Evolutionary conservation across 1,140 invertebrate genomes (phyloP), one percentile per base, ranked within the genome.

Genomic region (Drosophila mojavensis): DNA sequence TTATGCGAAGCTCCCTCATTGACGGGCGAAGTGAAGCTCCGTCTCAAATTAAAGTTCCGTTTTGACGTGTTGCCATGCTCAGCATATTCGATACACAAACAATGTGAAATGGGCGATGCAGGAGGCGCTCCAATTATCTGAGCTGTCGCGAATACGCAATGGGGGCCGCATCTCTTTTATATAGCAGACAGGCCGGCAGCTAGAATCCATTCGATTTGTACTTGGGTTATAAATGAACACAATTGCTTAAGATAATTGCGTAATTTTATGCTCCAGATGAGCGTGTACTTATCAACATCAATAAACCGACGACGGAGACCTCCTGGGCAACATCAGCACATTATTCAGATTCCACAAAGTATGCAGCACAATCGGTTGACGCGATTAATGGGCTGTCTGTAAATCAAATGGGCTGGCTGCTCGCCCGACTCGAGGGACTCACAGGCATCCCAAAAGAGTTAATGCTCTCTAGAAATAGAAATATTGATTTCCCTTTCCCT

Each of bases 161-260:
- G 28, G 7, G 28, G 15, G 43, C 43, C 24, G 63, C 33, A 62
- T 45, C 10, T 78, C 15, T 5, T 15, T 45, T 30, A 15, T 6
- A 53, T 33, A 11, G 6, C n/a, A 51, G 28, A 41, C 17, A 15
- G 30, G 26, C 58, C 50, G 33, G 64, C 56, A 62, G 45, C 17
- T 30, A 17, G 43, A 15, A 7, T 7, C 47, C 59, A 64, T 30
- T 51, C 28, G 26, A 62, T 39, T 53, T 61, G 58, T 62, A 65
- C 11, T 53, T 28, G 36, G 30, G 50, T 73, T 77, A 70, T 75
- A 81, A 79, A 86, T 88, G 75, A 88, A 43, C 60, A 79, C 72
- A 79, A 72, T 86, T 88, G 79, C 80, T 72, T 73, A 82, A 75
- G 71, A 78, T 81, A 79, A 86, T 81, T 76, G 75, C 55, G 75